Evolutionary conservation across 2,797 vertebrate genomes (phyloP).

Genomic region (Xenopus petersii): DNA sequence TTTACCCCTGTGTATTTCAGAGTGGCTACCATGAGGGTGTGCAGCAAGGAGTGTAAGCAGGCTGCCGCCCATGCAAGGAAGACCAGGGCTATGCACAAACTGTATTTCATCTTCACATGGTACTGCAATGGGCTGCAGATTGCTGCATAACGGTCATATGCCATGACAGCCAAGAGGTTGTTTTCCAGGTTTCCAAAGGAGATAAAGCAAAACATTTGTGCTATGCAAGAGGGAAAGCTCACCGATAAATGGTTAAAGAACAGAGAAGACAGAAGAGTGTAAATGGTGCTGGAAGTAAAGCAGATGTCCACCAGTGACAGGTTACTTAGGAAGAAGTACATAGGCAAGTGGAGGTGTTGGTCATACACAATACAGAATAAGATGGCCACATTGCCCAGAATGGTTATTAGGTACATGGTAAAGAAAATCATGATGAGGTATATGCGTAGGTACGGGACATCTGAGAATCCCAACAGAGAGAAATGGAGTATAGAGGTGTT

Average conservation of each 20-base stretch:
- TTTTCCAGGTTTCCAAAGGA: constrained; percentile 39
- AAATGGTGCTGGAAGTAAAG: constrained; percentile 35
- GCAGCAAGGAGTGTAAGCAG: constrained; percentile 24
- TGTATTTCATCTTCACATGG: constrained; percentile 7
- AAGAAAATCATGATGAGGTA: constrained; percentile 20
- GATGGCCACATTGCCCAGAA: constrained; percentile 28
- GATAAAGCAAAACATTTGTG: constrained; percentile 40
- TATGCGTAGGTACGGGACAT: constrained; percentile 9
- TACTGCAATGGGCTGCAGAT: constrained; percentile 37
- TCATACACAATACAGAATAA: constrained; percentile 24
- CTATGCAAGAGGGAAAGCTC: constrained; percentile 7
- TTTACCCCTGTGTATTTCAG: constrained; percentile 10
- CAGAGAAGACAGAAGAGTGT: constrained; percentile 26
- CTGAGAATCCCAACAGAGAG: constrained; percentile 29
- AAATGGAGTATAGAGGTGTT: constrained; percentile 14
- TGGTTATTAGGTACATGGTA: constrained; percentile 29
- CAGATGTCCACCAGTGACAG: constrained; percentile 35
- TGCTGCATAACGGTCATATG: constrained; percentile 36
- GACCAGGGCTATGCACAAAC: constrained; percentile 14
- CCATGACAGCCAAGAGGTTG: constrained; percentile 40
- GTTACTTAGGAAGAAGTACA: constrained; percentile 37
- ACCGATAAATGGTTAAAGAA: constrained; percentile 4
- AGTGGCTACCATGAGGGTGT: constrained; percentile 24
- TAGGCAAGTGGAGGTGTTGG: constrained; percentile 27
- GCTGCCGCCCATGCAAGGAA: constrained; percentile 21